Evolutionary conservation across 2,113 vertebrate genomes (phyloP).

Genomic region (Promerops cafer): DNA sequence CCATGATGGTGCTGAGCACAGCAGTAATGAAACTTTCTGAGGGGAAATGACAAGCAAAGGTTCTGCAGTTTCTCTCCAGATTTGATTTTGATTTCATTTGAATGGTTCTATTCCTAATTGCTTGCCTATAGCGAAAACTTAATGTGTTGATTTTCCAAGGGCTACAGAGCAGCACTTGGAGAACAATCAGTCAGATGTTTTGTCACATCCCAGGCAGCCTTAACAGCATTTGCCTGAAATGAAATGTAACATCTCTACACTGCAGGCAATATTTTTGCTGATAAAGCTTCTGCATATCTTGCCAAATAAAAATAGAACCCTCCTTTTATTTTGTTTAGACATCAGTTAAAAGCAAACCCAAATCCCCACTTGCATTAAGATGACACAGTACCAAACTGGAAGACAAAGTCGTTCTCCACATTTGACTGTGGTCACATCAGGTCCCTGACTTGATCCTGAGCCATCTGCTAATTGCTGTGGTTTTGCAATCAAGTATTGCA

Average conservation of each 20-base stretch:
- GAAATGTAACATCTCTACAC: constrained; percentile 48
- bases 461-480: constrained; percentile 45
- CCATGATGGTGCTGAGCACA: not conserved
- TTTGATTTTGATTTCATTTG: constrained; percentile 52
- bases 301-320: constrained; percentile 42
- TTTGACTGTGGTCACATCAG: not conserved
- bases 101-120: constrained; percentile 53
- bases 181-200: constrained; percentile 59
- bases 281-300: constrained; percentile 7
- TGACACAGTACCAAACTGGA: not conserved
- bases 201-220: constrained; percentile 51
- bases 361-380: not conserved
- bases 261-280: constrained; percentile 55
- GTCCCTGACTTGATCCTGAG: constrained; percentile 22
- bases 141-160: constrained; percentile 56
- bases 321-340: not conserved
- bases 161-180: constrained; percentile 52
- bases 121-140: constrained; percentile 53
- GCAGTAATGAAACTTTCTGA: not conserved
- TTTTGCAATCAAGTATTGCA: constrained; percentile 20
- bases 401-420: not conserved
- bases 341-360: constrained; percentile 12
- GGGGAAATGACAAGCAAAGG: not conserved
- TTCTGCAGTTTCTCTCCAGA: constrained; percentile 16
- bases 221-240: constrained; percentile 40